Conservation (phyloP, 2,888 invertebrate species). For the Cosmopolites sordidus region DNA sequence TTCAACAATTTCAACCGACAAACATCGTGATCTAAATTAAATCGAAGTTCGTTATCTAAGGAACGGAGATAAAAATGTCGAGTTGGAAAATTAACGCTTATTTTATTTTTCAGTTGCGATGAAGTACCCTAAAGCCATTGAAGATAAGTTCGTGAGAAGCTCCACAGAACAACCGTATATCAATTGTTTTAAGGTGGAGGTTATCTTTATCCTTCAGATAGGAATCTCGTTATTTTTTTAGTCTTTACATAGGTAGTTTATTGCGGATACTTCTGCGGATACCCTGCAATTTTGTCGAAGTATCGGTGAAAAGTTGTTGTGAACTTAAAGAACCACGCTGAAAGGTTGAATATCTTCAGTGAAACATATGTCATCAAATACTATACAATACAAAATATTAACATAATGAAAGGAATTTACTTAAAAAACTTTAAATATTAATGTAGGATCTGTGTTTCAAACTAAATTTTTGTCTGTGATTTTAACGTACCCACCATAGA, state of each 20-base stretch:
- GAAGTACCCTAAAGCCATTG: background rate
- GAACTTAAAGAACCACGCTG: background rate
- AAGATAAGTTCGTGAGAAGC: conserved; percentile 1
- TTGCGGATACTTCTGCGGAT: conserved; percentile 15
- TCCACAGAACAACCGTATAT: conserved; percentile 12
- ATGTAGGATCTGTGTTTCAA: no score
- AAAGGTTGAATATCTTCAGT: background rate
- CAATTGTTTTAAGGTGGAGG: conserved; percentile 25
- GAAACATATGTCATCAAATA: no score
- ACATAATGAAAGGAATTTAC: no score
- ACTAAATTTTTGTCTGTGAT: no score
- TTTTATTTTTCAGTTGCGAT: conserved; percentile 2
- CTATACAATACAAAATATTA: no score
- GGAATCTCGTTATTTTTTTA: conserved; percentile 21
- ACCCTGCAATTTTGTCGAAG: conserved; percentile 20
- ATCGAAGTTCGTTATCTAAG: background rate
- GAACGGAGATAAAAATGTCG: background rate
- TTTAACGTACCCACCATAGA: no score
- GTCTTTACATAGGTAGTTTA: conserved; percentile 15
- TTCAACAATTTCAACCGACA: no score
- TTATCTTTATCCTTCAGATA: conserved; percentile 25
- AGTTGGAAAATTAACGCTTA: background rate
- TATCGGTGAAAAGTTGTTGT: conserved; percentile 15
- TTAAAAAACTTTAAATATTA: no score
- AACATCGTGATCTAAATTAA: background rate